Conservation (phyloP, 2,888 invertebrate species). For the Suillia variegata region DNA sequence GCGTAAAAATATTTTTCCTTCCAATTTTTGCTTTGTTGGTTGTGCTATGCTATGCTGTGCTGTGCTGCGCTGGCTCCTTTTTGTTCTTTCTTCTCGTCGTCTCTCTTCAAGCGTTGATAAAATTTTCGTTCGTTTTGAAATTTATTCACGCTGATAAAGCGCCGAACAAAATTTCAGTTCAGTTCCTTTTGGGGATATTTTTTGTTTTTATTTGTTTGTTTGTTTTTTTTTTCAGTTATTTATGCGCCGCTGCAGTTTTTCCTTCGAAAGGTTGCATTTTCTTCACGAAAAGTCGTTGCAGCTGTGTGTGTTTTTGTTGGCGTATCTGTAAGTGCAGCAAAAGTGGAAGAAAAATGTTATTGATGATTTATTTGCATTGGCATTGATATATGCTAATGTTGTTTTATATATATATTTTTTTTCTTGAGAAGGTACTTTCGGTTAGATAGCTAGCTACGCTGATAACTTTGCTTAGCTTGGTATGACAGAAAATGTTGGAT, state of each 20-base stretch:
- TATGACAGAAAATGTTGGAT: neutral
- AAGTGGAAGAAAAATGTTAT: constrained; percentile 50
- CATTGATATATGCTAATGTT: constrained; percentile 52
- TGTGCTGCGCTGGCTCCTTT: neutral
- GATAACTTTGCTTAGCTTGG: neutral
- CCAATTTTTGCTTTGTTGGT: constrained; percentile 34
- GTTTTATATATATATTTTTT: too few species aligned
- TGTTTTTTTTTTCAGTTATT: constrained; percentile 1
- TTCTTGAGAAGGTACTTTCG: neutral
- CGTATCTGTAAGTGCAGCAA: constrained; percentile 52
- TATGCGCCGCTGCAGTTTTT: constrained; percentile 14
- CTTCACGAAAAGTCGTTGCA: neutral
- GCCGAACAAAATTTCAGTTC: constrained; percentile 9
- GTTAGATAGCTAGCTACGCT: neutral
- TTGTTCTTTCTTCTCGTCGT: constrained; percentile 4
- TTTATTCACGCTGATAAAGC: constrained; percentile 21
- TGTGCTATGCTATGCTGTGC: too few species aligned
- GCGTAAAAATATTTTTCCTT: constrained; percentile 48
- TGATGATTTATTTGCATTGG: constrained; percentile 53
- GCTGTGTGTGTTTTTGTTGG: constrained; percentile 20
- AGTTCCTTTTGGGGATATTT: neutral
- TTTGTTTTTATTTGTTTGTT: neutral
- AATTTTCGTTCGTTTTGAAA: constrained; percentile 1
- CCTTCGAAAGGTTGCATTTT: neutral
- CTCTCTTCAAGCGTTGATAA: neutral